phyloP scores from a whole-genome alignment of 1,140 invertebrate genomes.

The Elymnias hypermnestra region DNA sequence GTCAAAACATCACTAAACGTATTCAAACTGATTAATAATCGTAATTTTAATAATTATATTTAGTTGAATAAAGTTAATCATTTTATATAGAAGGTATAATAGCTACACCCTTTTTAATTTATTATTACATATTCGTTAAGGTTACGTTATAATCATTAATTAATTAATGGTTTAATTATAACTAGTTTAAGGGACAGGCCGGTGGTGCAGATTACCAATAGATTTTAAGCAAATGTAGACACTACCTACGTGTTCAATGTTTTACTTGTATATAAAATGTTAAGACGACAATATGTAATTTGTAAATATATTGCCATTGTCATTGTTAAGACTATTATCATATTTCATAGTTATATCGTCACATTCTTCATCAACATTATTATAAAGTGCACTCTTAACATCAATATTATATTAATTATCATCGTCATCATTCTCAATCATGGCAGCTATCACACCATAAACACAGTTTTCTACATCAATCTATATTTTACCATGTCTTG shows the following conservation, averaged over 20 bases:
- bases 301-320: constrained; percentile 3
- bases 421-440: neutral
- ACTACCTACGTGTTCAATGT: constrained; percentile 65
- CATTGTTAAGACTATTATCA: constrained; percentile 3
- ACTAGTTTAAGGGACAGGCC: constrained; percentile 59
- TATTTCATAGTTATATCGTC: neutral
- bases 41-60: too few species aligned
- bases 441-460: too few species aligned
- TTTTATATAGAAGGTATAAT: too few species aligned
- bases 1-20: too few species aligned
- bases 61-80: too few species aligned
- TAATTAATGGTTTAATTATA: too few species aligned
- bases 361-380: constrained; percentile 1
- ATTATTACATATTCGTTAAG: too few species aligned
- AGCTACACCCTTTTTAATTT: too few species aligned
- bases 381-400: neutral
- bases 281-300: constrained; percentile 13
- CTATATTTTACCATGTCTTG: too few species aligned
- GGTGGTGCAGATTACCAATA: constrained; percentile 75
- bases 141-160: too few species aligned
- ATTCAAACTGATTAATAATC: too few species aligned
- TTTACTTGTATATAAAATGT: constrained; percentile 39
- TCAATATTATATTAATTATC: neutral
- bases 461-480: too few species aligned
- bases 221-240: constrained; percentile 39